Evolutionary conservation across 1,140 invertebrate species (phyloP).

Genomic region (Xylocopa sonorina): DNA sequence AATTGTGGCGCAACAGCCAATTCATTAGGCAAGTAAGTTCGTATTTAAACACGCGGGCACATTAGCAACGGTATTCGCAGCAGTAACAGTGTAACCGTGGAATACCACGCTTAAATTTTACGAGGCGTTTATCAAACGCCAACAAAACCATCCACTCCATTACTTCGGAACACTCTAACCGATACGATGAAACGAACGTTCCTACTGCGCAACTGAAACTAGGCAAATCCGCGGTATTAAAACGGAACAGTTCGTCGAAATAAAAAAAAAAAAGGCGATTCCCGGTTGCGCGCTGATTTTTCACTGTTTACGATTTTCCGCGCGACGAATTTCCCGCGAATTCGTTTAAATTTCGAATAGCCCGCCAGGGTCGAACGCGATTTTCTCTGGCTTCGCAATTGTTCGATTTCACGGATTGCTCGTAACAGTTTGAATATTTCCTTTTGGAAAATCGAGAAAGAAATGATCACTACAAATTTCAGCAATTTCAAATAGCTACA

Average conservation of each 20-base stretch:
- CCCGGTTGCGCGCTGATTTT: not conserved
- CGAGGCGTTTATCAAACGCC: slow-evolving; percentile 44
- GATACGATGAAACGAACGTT: slow-evolving; percentile 11
- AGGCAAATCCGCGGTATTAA: slow-evolving; percentile 23
- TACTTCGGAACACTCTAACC: slow-evolving; percentile 26
- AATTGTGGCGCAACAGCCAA: not conserved
- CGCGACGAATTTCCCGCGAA: not conserved
- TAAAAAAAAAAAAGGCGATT: slow-evolving; percentile 12
- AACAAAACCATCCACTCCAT: slow-evolving; percentile 22
- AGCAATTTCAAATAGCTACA: too few species aligned
- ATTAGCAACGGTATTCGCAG: slow-evolving; percentile 42
- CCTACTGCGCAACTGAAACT: slow-evolving; percentile 1
- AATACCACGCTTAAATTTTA: slow-evolving; percentile 37
- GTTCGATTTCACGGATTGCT: not conserved
- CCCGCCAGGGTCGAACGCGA: not conserved
- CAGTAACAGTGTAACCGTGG: slow-evolving; percentile 10
- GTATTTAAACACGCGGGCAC: slow-evolving; percentile 10
- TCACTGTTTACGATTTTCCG: not conserved
- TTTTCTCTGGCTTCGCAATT: not conserved
- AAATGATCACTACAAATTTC: too few species aligned
- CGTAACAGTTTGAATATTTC: not conserved
- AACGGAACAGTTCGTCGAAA: slow-evolving; percentile 4
- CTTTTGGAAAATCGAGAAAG: too few species aligned
- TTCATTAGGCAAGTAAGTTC: not conserved
- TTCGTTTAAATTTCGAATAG: not conserved